These are phyloP conservation scores for Helicoverpa assulta DNA, from an alignment of 2,888 invertebrate genomes.

Conservation along the genomic window DNA sequence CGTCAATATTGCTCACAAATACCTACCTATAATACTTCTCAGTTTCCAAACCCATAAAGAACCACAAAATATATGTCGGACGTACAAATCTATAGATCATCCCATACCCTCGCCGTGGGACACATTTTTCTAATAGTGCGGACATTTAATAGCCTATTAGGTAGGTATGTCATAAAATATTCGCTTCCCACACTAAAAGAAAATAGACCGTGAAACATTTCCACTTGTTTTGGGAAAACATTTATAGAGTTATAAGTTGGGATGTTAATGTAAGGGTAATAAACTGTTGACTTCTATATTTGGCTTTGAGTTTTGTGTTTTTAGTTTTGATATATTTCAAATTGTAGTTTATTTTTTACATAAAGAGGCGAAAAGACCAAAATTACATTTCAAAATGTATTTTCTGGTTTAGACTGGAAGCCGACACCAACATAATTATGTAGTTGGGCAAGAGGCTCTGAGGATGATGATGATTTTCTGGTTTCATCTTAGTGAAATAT, in stretches of 20 bases:
- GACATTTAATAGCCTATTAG: slow-evolving; percentile 51
- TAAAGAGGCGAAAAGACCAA: too few relatives aligned
- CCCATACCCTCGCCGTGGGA: slow-evolving; percentile 18
- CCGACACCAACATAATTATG: too few relatives aligned
- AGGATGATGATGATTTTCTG: too few relatives aligned
- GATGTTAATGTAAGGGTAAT: slow-evolving; percentile 21
- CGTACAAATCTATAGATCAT: slow-evolving; percentile 20
- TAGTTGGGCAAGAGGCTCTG: too few relatives aligned
- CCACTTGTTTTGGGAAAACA: slow-evolving; percentile 26
- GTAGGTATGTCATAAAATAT: slow-evolving; percentile 50
- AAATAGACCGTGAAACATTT: slow-evolving; percentile 36
- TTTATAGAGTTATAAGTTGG: slow-evolving; percentile 11
- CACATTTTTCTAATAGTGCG: slow-evolving; percentile 43
- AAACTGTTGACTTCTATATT: slow-evolving; percentile 22
- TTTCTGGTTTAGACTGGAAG: too few relatives aligned
- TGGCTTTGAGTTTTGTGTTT: neutral
- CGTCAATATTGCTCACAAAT: neutral
- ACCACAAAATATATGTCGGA: slow-evolving; percentile 1
- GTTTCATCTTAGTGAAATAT: too few relatives aligned
- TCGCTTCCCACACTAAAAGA: slow-evolving; percentile 42
- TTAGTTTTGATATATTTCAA: too few relatives aligned
- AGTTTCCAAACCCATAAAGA: slow-evolving; percentile 1
- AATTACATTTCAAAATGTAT: too few relatives aligned
- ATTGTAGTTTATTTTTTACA: too few relatives aligned
- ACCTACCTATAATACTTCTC: slow-evolving; percentile 1